These are phyloP conservation scores for Heliconius hortense DNA, from an alignment of 2,888 invertebrate genomes.

Conservation along the genomic window DNA sequence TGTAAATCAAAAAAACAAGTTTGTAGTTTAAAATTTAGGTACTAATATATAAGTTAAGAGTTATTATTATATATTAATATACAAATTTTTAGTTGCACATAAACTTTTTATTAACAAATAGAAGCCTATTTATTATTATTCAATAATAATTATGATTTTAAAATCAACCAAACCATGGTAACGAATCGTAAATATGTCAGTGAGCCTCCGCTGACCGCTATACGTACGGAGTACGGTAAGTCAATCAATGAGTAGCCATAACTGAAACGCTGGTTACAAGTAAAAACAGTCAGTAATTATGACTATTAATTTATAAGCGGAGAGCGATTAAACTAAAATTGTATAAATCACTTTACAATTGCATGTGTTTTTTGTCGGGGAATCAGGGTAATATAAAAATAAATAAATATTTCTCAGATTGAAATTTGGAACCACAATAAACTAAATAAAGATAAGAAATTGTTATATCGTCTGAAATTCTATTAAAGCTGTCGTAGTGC, in stretches of 20 bases:
- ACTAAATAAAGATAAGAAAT: too few species aligned
- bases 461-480: background rate
- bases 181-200: slow-evolving; percentile 28
- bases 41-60: too few species aligned
- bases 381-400: background rate
- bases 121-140: background rate
- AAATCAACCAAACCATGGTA: background rate
- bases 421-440: background rate
- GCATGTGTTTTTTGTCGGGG: background rate
- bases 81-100: background rate
- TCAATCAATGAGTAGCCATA: slow-evolving; percentile 35
- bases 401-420: background rate
- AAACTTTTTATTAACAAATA: background rate
- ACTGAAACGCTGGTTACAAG: slow-evolving; percentile 27
- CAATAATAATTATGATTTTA: slow-evolving; percentile 17
- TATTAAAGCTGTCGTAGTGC: too few species aligned
- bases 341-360: background rate
- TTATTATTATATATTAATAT: too few species aligned
- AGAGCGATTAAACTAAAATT: background rate
- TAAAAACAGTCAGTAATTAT: slow-evolving; percentile 32
- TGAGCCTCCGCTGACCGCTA: slow-evolving; percentile 28
- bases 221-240: slow-evolving; percentile 25
- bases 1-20: too few species aligned
- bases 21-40: too few species aligned
- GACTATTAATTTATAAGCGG: background rate